These are phyloP conservation scores for Gibbula magus DNA, from an alignment of 2,888 invertebrate species.

Conservation along the genomic window DNA sequence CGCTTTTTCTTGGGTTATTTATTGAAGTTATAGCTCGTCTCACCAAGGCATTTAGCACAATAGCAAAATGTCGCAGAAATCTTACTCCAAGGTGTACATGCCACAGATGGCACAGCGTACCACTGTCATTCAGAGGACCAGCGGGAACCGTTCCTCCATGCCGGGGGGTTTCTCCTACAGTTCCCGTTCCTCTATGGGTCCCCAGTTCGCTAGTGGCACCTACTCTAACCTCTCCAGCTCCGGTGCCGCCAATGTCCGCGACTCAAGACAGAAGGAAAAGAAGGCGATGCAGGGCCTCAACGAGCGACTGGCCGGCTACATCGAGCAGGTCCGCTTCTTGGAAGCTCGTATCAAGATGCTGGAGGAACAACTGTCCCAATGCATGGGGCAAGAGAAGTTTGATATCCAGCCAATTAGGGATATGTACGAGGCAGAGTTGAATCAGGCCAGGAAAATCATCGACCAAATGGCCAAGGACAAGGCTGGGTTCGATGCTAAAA, in stretches of 20 bases:
- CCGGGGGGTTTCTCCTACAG: background rate
- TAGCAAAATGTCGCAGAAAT: no score
- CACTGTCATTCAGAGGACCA: slow-evolving; percentile 6
- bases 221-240: slow-evolving; percentile 55
- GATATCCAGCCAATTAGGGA: slow-evolving; percentile 71
- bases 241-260: slow-evolving; percentile 74
- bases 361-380: slow-evolving; percentile 66
- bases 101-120: slow-evolving; percentile 21
- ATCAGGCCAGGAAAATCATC: slow-evolving; percentile 75
- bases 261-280: slow-evolving; percentile 76
- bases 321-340: slow-evolving; percentile 75
- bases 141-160: background rate
- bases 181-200: slow-evolving; percentile 8
- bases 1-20: no score
- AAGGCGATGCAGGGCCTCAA: slow-evolving; percentile 77
- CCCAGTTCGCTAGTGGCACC: slow-evolving; percentile 43
- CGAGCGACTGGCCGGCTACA: slow-evolving; percentile 77
- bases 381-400: slow-evolving; percentile 63
- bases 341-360: slow-evolving; percentile 73
- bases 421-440: slow-evolving; percentile 76
- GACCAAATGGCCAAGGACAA: slow-evolving; percentile 75
- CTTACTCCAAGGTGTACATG: slow-evolving; percentile 8
- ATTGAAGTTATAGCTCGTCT: no score
- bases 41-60: no score
- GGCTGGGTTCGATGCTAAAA: slow-evolving; percentile 75